These are phyloP conservation scores for Takifugu flavidus DNA, from an alignment of 2,113 vertebrate species.

Conservation along the genomic window DNA sequence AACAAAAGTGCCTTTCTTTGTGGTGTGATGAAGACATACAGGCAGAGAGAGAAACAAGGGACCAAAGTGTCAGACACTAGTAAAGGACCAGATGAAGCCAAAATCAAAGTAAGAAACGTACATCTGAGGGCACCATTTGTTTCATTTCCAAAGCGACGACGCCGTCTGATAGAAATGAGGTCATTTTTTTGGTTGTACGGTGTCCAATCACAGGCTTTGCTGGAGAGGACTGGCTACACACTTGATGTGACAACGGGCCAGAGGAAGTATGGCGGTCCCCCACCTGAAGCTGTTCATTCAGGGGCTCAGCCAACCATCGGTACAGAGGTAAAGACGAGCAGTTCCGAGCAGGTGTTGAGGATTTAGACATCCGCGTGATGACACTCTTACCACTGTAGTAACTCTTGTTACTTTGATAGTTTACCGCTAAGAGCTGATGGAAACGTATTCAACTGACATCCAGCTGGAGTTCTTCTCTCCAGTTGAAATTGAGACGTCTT, in stretches of 20 bases:
- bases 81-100: constrained; percentile 99
- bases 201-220: constrained; percentile 81
- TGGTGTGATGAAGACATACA: constrained; percentile 99
- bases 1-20: constrained; percentile 99
- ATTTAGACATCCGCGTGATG: constrained; percentile 50
- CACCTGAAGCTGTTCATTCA: constrained; percentile 91
- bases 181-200: background rate
- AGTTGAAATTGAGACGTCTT: background rate
- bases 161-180: background rate
- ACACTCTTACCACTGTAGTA: constrained; percentile 42
- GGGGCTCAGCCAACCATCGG: constrained; percentile 94
- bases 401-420: constrained; percentile 53
- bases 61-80: constrained; percentile 98
- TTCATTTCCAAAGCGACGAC: background rate
- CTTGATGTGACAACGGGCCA: constrained; percentile 99
- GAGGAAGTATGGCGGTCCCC: constrained; percentile 97
- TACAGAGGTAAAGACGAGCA: constrained; percentile 85
- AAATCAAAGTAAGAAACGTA: constrained; percentile 88
- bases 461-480: too few species aligned
- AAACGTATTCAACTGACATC: constrained; percentile 6
- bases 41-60: constrained; percentile 99
- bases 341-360: background rate
- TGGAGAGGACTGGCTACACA: constrained; percentile 96
- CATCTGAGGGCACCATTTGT: background rate
- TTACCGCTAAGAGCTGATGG: constrained; percentile 65